phyloP scores from a whole-genome alignment of 2,113 vertebrate genomes.

The Sinocyclocheilus anophthalmus region DNA sequence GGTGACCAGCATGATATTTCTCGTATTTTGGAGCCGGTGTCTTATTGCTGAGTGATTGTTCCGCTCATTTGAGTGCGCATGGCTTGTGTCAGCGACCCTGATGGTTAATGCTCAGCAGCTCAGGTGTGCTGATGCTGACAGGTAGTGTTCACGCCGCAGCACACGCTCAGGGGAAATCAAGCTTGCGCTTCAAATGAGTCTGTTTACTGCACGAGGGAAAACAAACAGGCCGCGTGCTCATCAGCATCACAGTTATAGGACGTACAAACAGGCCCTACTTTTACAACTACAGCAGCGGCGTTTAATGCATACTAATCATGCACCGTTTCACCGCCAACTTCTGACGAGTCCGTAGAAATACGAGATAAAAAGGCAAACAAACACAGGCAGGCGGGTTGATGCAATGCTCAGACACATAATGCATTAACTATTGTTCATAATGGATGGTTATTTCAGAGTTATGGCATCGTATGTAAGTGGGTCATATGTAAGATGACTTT shows the following conservation, averaged over 20 bases:
- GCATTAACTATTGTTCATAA: background rate
- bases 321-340: conserved; percentile 3
- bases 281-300: conserved; percentile 30
- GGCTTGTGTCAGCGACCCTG: conserved; percentile 68
- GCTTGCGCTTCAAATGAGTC: conserved; percentile 50
- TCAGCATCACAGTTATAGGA: conserved; percentile 41
- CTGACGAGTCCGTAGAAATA: background rate
- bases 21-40: background rate
- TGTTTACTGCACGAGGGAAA: conserved; percentile 59
- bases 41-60: conserved; percentile 57
- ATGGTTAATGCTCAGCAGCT: conserved; percentile 63
- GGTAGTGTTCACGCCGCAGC: conserved; percentile 65
- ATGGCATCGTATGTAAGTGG: background rate
- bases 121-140: conserved; percentile 79
- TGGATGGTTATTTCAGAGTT: background rate
- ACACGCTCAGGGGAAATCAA: conserved; percentile 75
- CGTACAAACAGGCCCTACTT: conserved; percentile 50
- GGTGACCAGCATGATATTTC: background rate
- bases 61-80: conserved; percentile 58
- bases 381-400: background rate
- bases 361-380: conserved; percentile 63
- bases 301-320: conserved; percentile 26
- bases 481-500: background rate
- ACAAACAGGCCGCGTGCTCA: conserved; percentile 60
- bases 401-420: background rate